Evolutionary conservation across 2,113 vertebrate species (phyloP), one percentile per base, ranked within the genome.

Genomic region (Plecturocebus donacophilus): DNA sequence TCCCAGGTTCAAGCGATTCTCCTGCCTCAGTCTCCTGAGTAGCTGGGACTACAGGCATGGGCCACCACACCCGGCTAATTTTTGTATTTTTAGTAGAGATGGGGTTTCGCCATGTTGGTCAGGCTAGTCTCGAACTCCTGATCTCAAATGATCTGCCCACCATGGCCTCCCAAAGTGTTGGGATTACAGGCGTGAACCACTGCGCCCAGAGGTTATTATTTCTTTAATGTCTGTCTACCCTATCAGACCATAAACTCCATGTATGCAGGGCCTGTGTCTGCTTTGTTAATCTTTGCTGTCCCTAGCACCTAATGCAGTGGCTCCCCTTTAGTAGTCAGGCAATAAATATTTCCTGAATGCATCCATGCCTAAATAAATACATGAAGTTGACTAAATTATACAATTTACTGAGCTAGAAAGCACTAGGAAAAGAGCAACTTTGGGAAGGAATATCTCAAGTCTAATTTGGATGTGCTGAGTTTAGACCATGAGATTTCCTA

Each of bases 221-320:
- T 96, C 58, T 77, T 77, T 75, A 61, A 68, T 68, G n/a, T 32
- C 42, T 38, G 21, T 19, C 40, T 8, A 70, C 3, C 13, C 38
- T 54, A 23, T 70, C 16, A 56, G 70, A 87, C 30, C 14, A 25
- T 73, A 75, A 87, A 61, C 40, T 92, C 21, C 30, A 25, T 8
- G 32, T 66, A 6, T 38, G 3, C 10, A 94, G 42, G 16, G 32
- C n/a, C 76, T 49, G 16, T 17, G 17, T 87, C 92, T 82, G 21
- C 82, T 87, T 71, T 79, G n/a, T 27, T 88, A 56, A 86, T 56
- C 38, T 88, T 16, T 87, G n/a, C 84, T 81, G 40, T 96, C 79
- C 30, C 49, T 6, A 61, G 49, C 6, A 83, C 17, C 40, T 79
- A 54, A 95, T 1, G 54, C 14, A 19, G 25, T 35, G 19, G 10